Evolutionary conservation across 2,113 vertebrate species (phyloP), one percentile per base, ranked within the genome.

Genomic region (Columba janthina): DNA sequence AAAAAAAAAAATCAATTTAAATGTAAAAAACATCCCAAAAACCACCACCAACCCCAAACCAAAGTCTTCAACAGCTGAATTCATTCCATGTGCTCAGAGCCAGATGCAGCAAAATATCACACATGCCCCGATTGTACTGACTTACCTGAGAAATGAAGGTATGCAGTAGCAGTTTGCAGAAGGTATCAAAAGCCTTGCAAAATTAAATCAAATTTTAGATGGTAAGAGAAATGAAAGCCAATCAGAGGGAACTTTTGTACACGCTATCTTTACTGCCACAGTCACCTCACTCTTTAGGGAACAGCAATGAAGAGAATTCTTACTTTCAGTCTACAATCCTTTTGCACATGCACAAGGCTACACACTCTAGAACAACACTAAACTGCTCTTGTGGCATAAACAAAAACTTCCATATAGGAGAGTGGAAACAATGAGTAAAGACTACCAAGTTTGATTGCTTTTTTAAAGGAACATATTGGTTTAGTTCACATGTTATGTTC

Each of bases 121-220:
- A 67, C 62, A 25, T 15, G 53, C 80, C 91, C 94, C 71, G 28
- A 21, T 56, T 2, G 7, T 2, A 56, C 65, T 10, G 5, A 93
- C 94, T 97, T 95, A 96, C 94, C 96, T 97, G 94, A 67, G 42
- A 84, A 93, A 65, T 22, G 82, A 81, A 91, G 88, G n/a, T 67
- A 86, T 83, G 83, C 57, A 69, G 96, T 12, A 89, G 89, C 2
- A 65, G 61, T 78, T 89, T 71, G 93, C 79, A 87, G 94, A 81
- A 92, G 75, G 53, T 75, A 95, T 42, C 89, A 81, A 93, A 80
- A 92, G 66, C 88, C 90, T 96, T 96, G 93, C 85, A 90, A 90
- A 96, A 94, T 65, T 67, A 86, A 88, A 90, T 56, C 72, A 88
- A 66, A 84, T 92, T 97, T 97, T 69, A 95, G 72, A 85, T 85